Percentiles rank a stretch among this genome's conserved stretches.
Evolutionary conservation across 2,888 invertebrate genomes (phyloP).

Genomic region (Rambutsinella grinnellia): DNA sequence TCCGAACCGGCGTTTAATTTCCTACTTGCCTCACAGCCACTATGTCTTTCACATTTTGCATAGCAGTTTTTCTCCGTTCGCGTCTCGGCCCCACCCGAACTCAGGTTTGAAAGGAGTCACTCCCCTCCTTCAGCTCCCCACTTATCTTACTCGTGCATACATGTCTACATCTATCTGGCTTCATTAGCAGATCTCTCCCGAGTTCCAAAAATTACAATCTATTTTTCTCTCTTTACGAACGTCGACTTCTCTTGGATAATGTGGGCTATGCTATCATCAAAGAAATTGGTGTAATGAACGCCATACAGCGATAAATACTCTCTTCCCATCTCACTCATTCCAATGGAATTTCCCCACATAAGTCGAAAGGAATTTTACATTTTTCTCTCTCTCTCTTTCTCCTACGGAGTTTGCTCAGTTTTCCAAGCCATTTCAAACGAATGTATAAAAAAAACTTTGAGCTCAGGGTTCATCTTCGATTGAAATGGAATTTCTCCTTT

Average conservation of each 20-base stretch:
- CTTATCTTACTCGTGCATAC: constrained; percentile 37
- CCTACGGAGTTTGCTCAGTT: not conserved
- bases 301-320: constrained; percentile 29
- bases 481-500: not conserved
- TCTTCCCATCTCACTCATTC: constrained; percentile 40
- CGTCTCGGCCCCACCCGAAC: constrained; percentile 53
- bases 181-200: constrained; percentile 46
- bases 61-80: constrained; percentile 1
- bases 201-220: constrained; percentile 45
- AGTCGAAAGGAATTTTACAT: constrained; percentile 40
- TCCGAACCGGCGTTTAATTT: not conserved
- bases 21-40: too few relatives aligned
- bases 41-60: not conserved
- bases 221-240: constrained; percentile 1
- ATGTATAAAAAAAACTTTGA: too few relatives aligned
- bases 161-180: constrained; percentile 25
- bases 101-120: constrained; percentile 30
- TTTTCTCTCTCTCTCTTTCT: constrained; percentile 11
- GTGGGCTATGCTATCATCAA: constrained; percentile 2
- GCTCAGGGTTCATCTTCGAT: not conserved
- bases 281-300: constrained; percentile 24
- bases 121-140: constrained; percentile 47
- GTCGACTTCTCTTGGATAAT: constrained; percentile 3
- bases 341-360: constrained; percentile 42
- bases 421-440: not conserved